Evolutionary conservation across 2,888 invertebrate species (phyloP), one percentile per base, ranked within the genome.

Genomic region (Agonopterix alstromeriana): DNA sequence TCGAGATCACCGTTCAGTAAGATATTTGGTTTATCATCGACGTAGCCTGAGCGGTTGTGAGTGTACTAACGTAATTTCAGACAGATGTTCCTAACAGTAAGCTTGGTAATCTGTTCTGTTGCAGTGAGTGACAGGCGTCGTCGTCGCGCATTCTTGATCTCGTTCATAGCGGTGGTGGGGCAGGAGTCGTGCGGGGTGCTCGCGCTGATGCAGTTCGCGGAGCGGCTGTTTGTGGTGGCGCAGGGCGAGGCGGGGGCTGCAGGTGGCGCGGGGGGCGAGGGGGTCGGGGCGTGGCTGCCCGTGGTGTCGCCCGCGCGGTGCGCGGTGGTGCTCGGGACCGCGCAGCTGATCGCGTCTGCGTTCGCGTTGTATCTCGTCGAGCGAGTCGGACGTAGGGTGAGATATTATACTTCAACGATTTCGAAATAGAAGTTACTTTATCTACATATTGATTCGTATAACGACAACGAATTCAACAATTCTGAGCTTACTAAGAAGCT

Each of bases 111-210:
- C 52, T 35, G 35, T 11, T 36, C 14, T 52, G 27, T 27, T 27
- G 0, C 67, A 84, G 84, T 79, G 48, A 58, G 66, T 1, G 71
- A 73, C 27, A 36, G 42, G 0, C 63, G 67, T 0, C 69, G 81
- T 0, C 71, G 78, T 0, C 71, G 73, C 36, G 79, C 82, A 2
- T 74, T 83, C 52, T 8, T 66, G 8, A 58, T 82, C 44, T 60
- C 67, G 3, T 60, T 62, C 10, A 58, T 75, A 8, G 70, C 72
- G 14, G 77, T 83, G 45, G 71, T 75, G 46, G 82, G 80, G 2
- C 82, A 82, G 55, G 83, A 83, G 60, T 60, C 67, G 55, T 80
- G 80, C 61, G 83, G 83, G 35, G 65, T 82, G 51, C 67, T 80
- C 38, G 71, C 83, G 14, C 65, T 83, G 46, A 61, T 82, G 57